phyloP scores from a whole-genome alignment of 2,888 invertebrate genomes.

The Dusona sp. region DNA sequence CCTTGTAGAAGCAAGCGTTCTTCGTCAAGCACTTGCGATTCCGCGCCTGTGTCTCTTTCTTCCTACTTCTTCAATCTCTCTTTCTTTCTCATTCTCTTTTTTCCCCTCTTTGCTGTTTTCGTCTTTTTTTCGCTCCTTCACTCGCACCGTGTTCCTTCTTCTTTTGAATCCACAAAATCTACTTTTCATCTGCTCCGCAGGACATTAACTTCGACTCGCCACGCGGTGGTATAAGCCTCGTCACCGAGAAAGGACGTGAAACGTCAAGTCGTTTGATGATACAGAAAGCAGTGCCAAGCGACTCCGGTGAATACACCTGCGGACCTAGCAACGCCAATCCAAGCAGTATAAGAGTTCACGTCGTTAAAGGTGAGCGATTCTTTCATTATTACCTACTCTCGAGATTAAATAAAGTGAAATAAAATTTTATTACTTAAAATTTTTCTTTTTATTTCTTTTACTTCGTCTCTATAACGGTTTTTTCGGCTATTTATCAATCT shows the following conservation, averaged over 20 bases:
- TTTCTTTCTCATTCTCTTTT: background rate
- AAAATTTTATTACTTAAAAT: no score
- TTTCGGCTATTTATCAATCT: background rate
- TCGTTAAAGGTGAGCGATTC: conserved; percentile 90
- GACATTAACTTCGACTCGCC: conserved; percentile 86
- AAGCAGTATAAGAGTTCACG: conserved; percentile 93
- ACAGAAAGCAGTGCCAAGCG: conserved; percentile 84
- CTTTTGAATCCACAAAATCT: conserved; percentile 57
- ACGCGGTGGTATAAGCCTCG: conserved; percentile 85
- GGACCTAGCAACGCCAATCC: conserved; percentile 88
- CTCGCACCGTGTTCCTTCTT: background rate
- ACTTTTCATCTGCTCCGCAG: conserved; percentile 72
- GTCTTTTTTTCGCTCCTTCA: conserved; percentile 15
- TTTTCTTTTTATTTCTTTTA: no score
- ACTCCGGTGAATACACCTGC: conserved; percentile 85
- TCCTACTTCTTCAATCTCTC: background rate
- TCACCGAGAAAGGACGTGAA: conserved; percentile 85
- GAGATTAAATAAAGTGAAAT: no score
- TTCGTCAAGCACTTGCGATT: conserved; percentile 59
- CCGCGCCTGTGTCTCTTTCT: conserved; percentile 38
- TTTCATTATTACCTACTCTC: background rate
- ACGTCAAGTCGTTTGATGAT: conserved; percentile 85
- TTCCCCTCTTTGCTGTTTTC: background rate
- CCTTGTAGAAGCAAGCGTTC: conserved; percentile 63
- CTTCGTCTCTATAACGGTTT: background rate